Evolutionary conservation across 2,113 vertebrate species (phyloP), one percentile per base, ranked within the genome.

Genomic region (Piprites chloris): DNA sequence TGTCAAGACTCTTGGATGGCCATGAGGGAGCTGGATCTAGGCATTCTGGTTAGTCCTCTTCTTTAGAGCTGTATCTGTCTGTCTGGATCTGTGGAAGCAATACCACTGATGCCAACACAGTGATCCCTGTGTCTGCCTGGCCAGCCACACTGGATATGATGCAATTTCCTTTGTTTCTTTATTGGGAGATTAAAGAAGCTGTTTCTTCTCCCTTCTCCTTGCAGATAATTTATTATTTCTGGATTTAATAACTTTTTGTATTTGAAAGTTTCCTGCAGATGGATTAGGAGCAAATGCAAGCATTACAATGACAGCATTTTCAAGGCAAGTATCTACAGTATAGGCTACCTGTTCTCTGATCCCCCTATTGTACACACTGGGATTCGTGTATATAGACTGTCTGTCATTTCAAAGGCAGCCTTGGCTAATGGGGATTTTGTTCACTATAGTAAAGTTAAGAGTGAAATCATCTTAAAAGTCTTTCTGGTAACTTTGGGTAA

Each of bases 81-180:
- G 53, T 88, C 74, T 79, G 76, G 7, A 41, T 56, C 41, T 87
- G 59, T 69, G 77, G 52, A 58, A 91, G 80, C 2, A 30, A 46
- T 75, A 47, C 41, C 81, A 53, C 56, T 63, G 52, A 30, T 91
- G 86, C 75, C 86, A 93, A 2, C 0, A 1, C 67, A 59, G 53
- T 4, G 7, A 79, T 87, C 50, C 56, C 50, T 35, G 78, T 76
- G 62, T 66, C 95, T 88, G 71, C 52, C 85, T 86, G 82, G 72
- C 84, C 92, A 68, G 78, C 77, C 78, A 59, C 74, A 44, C 80
- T 82, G 89, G 62, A 41, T 49, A 77, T 96, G 96, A 93, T 66
- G 87, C 81, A 96, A 94, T 95, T 97, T 96, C 88, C 95, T 93
- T 75, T 87, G 46, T 67, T 80, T 89, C 92, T 89, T 92, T 78